Evolutionary conservation across 2,888 invertebrate species (phyloP).

Genomic region (Pachymerium ferrugineum): DNA sequence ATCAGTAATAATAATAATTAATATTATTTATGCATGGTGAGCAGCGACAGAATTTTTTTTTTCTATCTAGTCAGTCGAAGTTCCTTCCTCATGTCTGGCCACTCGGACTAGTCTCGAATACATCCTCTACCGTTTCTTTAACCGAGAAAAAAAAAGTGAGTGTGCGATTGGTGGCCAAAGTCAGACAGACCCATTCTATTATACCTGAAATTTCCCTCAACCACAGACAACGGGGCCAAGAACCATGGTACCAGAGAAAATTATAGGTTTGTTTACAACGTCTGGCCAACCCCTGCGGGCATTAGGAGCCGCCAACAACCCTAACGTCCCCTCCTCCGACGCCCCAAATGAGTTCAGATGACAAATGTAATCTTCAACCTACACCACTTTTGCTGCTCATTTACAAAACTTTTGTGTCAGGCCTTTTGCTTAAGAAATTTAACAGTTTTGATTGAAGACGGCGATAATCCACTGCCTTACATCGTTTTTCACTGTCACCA

Average conservation of each 20-base stretch:
- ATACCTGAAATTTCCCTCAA: conserved; percentile 18
- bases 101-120: background rate
- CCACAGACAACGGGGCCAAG: conserved; percentile 18
- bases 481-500: conserved; percentile 15
- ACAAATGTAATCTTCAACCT: conserved; percentile 1
- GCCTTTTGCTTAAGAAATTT: background rate
- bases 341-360: conserved; percentile 17
- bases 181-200: conserved; percentile 15
- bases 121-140: conserved; percentile 3
- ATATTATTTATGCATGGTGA: conserved; percentile 9
- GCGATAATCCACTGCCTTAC: background rate
- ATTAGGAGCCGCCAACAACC: conserved; percentile 18
- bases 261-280: conserved; percentile 21
- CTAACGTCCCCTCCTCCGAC: conserved; percentile 1
- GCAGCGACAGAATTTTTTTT: background rate
- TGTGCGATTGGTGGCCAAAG: background rate
- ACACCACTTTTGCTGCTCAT: background rate
- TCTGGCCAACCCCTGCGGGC: conserved; percentile 21
- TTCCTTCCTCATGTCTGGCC: conserved; percentile 7
- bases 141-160: background rate
- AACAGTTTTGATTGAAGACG: conserved; percentile 5
- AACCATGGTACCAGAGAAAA: background rate
- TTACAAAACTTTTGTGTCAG: background rate
- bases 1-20: conserved; percentile 14
- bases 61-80: background rate